Evolutionary conservation across 2,113 vertebrate species (phyloP).

Genomic region (Dromas ardeola): DNA sequence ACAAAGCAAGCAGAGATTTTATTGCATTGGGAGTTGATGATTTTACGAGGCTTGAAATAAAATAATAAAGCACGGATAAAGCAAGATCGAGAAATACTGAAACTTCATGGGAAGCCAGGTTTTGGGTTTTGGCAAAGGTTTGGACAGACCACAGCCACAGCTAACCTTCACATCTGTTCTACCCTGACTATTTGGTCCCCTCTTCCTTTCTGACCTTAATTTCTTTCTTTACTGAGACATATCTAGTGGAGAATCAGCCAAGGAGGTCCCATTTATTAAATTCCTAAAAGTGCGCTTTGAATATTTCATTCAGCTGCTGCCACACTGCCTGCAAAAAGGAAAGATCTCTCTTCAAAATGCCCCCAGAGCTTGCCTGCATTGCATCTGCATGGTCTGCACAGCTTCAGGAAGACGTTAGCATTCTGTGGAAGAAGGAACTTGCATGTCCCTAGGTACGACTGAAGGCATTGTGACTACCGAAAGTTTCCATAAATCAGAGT

Average conservation of each 20-base stretch:
- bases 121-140: neutral
- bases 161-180: neutral
- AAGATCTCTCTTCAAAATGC: neutral
- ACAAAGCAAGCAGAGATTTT: conserved; percentile 12
- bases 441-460: accelerated
- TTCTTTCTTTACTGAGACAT: neutral
- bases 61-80: neutral
- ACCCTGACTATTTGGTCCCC: neutral
- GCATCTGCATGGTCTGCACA: neutral
- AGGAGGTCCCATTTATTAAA: neutral
- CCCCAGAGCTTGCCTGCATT: neutral
- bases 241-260: neutral
- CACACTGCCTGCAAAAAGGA: neutral
- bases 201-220: neutral
- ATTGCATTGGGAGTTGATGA: neutral
- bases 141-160: neutral
- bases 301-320: neutral
- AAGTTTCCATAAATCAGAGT: neutral
- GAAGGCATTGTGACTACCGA: neutral
- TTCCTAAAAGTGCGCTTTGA: neutral
- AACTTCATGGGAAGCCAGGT: neutral
- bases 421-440: neutral
- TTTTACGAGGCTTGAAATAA: neutral
- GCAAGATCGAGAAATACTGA: neutral
- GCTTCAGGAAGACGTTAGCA: neutral